Conservation (phyloP, 2,888 invertebrate genomes). For the Liposcelis brunnea region DNA sequence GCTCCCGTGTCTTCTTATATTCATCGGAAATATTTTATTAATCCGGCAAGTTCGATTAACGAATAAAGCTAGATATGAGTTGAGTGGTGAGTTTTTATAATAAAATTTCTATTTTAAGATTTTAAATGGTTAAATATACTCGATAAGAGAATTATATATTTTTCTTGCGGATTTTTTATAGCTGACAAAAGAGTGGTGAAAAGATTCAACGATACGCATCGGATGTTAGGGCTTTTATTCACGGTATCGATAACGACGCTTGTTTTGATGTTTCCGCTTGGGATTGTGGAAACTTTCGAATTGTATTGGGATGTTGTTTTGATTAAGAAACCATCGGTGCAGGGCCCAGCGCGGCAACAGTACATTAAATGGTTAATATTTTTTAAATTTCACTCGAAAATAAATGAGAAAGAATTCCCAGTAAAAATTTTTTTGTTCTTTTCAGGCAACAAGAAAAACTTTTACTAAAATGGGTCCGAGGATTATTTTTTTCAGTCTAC, state of each 20-base stretch:
- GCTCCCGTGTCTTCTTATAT: conserved; percentile 24
- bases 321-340: conserved; percentile 18
- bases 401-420: background rate
- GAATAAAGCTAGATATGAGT: conserved; percentile 19
- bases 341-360: conserved; percentile 16
- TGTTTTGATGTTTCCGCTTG: conserved; percentile 24
- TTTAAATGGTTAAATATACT: background rate
- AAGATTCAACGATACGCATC: conserved; percentile 18
- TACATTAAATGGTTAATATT: conserved; percentile 23
- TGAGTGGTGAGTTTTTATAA: conserved; percentile 20
- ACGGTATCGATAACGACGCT: conserved; percentile 26
- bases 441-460: conserved; percentile 24
- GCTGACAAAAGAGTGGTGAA: conserved; percentile 17
- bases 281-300: conserved; percentile 25
- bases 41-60: conserved; percentile 21
- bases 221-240: conserved; percentile 23
- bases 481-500: conserved; percentile 25
- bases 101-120: no score
- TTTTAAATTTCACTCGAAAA: background rate
- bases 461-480: conserved; percentile 24
- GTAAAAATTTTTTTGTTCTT: conserved; percentile 8
- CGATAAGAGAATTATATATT: conserved; percentile 3
- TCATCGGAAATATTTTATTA: conserved; percentile 24
- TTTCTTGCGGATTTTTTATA: background rate
- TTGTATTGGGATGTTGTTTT: conserved; percentile 24